Conservation (phyloP, 37 sponge, comb jelly and placozoan genomes). For the Bolinopsis microptera region DNA sequence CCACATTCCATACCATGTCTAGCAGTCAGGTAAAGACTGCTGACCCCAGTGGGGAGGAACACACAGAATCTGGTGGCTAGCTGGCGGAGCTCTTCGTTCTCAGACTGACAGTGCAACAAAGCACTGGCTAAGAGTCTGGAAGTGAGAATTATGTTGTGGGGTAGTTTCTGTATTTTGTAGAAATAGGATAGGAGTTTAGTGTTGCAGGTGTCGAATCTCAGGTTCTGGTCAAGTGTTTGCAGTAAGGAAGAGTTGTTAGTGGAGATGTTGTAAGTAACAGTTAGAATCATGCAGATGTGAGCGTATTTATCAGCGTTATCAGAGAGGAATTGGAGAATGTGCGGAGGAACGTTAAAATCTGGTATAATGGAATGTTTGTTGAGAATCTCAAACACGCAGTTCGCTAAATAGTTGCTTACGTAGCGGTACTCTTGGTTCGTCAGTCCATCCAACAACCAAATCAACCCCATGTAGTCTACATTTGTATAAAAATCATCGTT, state of each 20-base stretch:
- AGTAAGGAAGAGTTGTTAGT: background rate
- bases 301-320: background rate
- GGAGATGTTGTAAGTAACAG: background rate
- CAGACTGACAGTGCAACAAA: background rate
- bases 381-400: background rate
- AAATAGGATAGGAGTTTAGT: background rate
- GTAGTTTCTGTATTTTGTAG: background rate
- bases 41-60: background rate
- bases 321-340: background rate
- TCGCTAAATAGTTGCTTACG: background rate
- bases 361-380: background rate
- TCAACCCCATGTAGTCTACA: background rate
- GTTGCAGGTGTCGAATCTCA: conserved; percentile 6
- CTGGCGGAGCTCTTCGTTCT: background rate
- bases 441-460: background rate
- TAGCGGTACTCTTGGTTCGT: background rate
- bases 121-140: background rate
- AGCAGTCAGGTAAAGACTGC: background rate
- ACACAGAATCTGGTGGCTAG: background rate
- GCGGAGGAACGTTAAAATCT: background rate
- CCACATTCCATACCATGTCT: conserved; percentile 1
- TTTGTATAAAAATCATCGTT: background rate
- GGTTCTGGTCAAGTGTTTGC: background rate
- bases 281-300: background rate
- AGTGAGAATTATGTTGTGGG: background rate